Evolutionary conservation across 2,797 vertebrate species (phyloP).

Genomic region (Rallus crepitans): DNA sequence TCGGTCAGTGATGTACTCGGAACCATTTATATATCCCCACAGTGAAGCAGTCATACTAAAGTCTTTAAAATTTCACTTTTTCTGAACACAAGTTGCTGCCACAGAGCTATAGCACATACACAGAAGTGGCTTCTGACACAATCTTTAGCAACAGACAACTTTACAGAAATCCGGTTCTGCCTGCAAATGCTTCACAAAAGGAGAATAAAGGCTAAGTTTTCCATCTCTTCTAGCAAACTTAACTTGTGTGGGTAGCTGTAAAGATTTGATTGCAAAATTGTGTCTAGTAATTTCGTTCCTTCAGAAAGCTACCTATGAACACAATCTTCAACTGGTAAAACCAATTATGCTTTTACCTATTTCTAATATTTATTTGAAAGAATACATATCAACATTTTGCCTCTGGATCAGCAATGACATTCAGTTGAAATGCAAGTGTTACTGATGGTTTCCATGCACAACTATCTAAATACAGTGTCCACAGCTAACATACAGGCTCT

Average conservation of each 20-base stretch:
- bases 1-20: neutral
- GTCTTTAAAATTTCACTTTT: neutral
- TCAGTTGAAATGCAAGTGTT: fast-evolving
- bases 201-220: neutral
- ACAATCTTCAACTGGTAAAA: neutral
- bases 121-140: neutral
- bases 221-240: neutral
- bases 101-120: neutral
- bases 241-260: neutral
- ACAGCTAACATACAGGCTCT: neutral
- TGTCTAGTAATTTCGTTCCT: neutral
- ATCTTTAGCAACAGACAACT: neutral
- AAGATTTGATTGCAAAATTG: neutral
- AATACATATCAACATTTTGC: neutral
- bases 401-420: neutral
- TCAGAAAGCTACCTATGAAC: neutral
- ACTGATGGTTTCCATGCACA: neutral
- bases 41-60: neutral
- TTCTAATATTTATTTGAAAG: neutral
- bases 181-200: neutral
- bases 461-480: neutral
- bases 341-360: neutral
- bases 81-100: neutral
- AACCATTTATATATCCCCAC: neutral
- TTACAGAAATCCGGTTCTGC: neutral